phyloP scores from a whole-genome alignment of 2,888 invertebrate species.

The Leucoma salicis region DNA sequence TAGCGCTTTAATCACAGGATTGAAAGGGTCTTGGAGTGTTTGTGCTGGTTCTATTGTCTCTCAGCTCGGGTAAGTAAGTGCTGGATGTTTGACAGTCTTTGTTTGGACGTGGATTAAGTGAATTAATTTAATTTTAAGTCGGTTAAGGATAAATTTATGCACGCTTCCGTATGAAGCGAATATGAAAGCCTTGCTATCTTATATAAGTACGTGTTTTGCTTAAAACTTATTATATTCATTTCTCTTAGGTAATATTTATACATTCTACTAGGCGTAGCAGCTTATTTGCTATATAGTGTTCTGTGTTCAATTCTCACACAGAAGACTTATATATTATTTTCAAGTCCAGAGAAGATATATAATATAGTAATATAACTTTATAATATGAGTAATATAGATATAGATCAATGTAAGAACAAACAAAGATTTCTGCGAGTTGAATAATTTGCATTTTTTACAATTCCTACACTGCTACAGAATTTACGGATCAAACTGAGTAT shows the following conservation, averaged over 20 bases:
- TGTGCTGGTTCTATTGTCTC: slow-evolving; percentile 23
- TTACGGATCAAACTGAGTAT: no score
- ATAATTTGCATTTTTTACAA: no score
- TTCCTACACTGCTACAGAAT: no score
- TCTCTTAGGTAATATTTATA: background rate
- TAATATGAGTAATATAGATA: no score
- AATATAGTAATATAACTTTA: no score
- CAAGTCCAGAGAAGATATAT: no score
- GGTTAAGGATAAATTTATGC: slow-evolving; percentile 7
- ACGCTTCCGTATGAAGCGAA: slow-evolving; percentile 4
- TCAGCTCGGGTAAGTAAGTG: slow-evolving; percentile 18
- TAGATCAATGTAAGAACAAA: no score
- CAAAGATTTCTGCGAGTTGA: no score
- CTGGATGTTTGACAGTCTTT: slow-evolving; percentile 8
- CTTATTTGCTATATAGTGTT: no score
- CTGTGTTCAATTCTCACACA: no score
- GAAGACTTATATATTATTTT: no score
- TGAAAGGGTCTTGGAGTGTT: slow-evolving; percentile 29
- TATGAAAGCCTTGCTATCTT: slow-evolving; percentile 4
- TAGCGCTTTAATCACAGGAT: slow-evolving; percentile 26
- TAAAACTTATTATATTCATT: background rate
- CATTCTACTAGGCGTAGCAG: no score
- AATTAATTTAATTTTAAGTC: slow-evolving; percentile 11
- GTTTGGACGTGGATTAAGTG: slow-evolving; percentile 5
- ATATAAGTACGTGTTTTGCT: background rate